Conservation (phyloP, 2,797 vertebrate genomes). For the Cichlasoma orientale region DNA sequence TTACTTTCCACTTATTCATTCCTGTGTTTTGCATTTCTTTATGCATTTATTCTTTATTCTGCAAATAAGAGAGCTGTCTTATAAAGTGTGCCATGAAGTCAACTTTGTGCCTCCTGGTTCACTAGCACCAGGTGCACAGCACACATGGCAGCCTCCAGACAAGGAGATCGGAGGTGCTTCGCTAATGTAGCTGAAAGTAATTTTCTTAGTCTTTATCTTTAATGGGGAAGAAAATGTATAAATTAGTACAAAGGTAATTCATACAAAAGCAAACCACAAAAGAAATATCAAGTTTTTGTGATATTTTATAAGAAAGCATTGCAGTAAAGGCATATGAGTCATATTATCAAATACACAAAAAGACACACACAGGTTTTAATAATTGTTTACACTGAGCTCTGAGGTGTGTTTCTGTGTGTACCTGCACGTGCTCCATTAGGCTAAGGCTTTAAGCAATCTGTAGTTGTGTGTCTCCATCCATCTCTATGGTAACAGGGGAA, state of each 20-base stretch:
- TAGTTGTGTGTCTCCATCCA: conserved; percentile 85
- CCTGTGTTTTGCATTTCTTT: not conserved
- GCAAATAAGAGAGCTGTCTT: not conserved
- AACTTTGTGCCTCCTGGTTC: not conserved
- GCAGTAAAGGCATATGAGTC: not conserved
- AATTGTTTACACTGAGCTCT: not conserved
- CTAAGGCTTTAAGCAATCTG: conserved; percentile 84
- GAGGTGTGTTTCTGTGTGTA: conserved; percentile 62
- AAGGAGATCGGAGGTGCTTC: not conserved
- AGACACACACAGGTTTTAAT: conserved; percentile 11
- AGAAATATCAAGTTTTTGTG: not conserved
- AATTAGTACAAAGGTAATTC: not conserved
- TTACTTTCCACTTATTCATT: not conserved
- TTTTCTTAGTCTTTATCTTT: not conserved
- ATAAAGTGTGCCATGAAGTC: not conserved
- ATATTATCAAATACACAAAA: not conserved
- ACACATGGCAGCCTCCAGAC: not conserved
- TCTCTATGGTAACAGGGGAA: conserved; percentile 79
- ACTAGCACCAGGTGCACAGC: not conserved
- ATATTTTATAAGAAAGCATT: not conserved
- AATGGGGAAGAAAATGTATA: not conserved
- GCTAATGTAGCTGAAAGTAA: not conserved
- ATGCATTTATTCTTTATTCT: not conserved
- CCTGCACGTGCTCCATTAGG: conserved; percentile 84
- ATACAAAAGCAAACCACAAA: not conserved